These are phyloP conservation scores for Oostethus manadensis DNA, from an alignment of 2,113 vertebrate genomes.

Conservation along the genomic window DNA sequence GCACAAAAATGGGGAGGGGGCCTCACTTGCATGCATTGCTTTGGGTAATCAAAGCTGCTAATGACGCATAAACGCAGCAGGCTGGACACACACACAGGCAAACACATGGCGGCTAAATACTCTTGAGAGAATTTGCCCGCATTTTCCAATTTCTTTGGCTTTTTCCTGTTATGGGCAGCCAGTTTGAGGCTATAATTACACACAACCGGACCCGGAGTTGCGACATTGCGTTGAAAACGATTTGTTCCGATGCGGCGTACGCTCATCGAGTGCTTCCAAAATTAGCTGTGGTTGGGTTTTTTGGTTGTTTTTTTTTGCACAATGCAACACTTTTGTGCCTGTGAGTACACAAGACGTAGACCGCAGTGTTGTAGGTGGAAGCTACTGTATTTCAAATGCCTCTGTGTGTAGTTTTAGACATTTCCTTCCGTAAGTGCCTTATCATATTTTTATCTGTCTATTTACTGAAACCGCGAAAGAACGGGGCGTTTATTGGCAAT, in stretches of 20 bases:
- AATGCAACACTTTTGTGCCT: neutral
- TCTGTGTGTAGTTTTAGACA: no score
- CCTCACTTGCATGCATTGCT: conserved; percentile 1
- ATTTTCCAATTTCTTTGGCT: conserved; percentile 46
- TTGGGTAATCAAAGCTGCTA: conserved; percentile 11
- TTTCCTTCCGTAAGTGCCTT: no score
- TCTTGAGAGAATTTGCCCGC: neutral
- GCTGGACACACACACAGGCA: conserved; percentile 5
- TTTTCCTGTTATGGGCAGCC: neutral
- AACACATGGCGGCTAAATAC: neutral
- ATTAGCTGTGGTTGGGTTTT: neutral
- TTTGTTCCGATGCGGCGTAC: neutral
- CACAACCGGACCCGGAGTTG: neutral
- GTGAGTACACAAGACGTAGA: neutral
- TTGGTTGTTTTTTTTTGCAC: conserved; percentile 16
- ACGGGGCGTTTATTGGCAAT: no score
- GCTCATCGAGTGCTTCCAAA: neutral
- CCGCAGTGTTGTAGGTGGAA: conserved; percentile 2
- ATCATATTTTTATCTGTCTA: no score
- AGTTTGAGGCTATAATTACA: neutral
- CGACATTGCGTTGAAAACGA: conserved; percentile 1
- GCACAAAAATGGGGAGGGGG: neutral
- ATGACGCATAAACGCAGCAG: conserved; percentile 25
- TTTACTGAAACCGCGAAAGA: no score
- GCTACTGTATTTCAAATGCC: neutral